Conservation (phyloP, 2,113 vertebrate species). For the Ailuropoda melanoleuca region DNA sequence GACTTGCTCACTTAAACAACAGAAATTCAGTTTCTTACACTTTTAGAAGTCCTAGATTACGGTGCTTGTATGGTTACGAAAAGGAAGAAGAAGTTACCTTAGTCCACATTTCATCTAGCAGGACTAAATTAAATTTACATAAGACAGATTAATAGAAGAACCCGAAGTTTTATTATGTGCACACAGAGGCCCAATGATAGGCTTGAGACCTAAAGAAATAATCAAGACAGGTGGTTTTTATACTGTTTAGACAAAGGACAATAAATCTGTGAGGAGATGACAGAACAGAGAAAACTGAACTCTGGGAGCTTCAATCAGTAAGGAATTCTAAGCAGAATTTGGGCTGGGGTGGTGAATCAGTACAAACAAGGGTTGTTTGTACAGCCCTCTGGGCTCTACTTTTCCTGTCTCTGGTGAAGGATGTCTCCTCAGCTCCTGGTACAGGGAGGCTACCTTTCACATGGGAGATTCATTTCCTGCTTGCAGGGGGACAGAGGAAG, state of each 20-base stretch:
- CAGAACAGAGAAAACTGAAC: not conserved
- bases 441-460: not conserved
- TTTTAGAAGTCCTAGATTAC: not conserved
- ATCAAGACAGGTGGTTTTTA: not conserved
- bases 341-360: not conserved
- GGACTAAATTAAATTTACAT: not conserved
- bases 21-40: not conserved
- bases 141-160: not conserved
- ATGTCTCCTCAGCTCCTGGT: not conserved
- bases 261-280: not conserved
- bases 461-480: not conserved
- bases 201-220: not conserved
- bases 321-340: not conserved
- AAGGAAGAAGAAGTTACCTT: not conserved
- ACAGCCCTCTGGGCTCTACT: not conserved
- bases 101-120: not conserved
- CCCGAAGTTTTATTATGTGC: not conserved
- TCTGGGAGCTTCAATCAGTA: not conserved
- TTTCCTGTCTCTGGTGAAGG: not conserved
- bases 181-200: not conserved
- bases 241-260: not conserved
- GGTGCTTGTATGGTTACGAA: not conserved
- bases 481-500: not conserved
- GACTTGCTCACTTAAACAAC: not conserved
- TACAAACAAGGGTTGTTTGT: not conserved